These are phyloP conservation scores for Toxotes chatareus DNA, from an alignment of 2,113 vertebrate species.

Conservation along the genomic window DNA sequence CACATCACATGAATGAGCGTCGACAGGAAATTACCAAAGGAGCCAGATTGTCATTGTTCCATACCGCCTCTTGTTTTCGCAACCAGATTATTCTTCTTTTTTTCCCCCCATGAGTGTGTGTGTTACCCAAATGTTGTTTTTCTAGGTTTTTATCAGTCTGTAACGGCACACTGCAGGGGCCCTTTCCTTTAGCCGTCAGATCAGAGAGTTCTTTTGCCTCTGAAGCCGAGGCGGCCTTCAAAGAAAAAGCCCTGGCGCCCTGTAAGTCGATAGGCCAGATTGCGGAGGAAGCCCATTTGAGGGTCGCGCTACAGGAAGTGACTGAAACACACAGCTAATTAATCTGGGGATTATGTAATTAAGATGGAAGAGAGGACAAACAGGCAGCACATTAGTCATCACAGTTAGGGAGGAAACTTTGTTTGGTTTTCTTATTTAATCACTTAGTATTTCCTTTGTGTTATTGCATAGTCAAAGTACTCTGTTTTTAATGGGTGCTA, in stretches of 20 bases:
- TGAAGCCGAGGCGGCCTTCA: constrained; percentile 75
- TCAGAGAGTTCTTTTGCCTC: constrained; percentile 69
- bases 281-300: constrained; percentile 62
- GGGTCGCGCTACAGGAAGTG: constrained; percentile 72
- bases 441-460: not conserved
- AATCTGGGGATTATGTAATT: constrained; percentile 72
- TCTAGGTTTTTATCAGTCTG: constrained; percentile 64
- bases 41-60: constrained; percentile 77
- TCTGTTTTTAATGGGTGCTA: not conserved
- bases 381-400: constrained; percentile 33
- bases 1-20: constrained; percentile 72
- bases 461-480: not conserved
- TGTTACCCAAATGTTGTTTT: constrained; percentile 70
- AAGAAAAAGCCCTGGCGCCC: constrained; percentile 71
- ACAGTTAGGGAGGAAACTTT: constrained; percentile 25
- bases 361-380: constrained; percentile 50
- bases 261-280: constrained; percentile 78
- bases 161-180: constrained; percentile 59
- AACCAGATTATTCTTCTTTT: constrained; percentile 67
- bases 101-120: constrained; percentile 19
- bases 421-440: constrained; percentile 39
- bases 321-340: constrained; percentile 70
- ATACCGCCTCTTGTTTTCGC: constrained; percentile 70
- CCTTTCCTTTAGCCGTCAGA: constrained; percentile 67
- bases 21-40: constrained; percentile 78